Base-by-base conservation (phyloP, 2,113 vertebrate genomes). In the Panthera tigris region DNA sequence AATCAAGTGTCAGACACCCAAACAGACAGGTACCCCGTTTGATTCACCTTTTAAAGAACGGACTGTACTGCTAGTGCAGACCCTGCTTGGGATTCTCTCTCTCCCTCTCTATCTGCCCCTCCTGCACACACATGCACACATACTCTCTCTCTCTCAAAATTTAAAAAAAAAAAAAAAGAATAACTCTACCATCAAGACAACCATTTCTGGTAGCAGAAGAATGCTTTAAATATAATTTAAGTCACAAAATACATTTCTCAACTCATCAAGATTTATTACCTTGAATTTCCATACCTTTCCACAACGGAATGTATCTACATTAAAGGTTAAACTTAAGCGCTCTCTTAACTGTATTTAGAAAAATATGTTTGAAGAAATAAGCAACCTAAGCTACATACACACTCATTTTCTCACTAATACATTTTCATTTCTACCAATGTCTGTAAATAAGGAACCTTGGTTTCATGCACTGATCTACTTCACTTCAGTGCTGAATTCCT, bases 311-410 rank as follows among this genome's bases (percentile, higher is more conserved):
- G 87, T 76, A 93, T 23, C 23, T 85, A 39, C 12, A 55, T 78
- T 78, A 68, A 65, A 95, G 89, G 33, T 88, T 69, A 61, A 93
- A 65, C 80, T 71, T 74, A 71, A 92, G 36, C 14, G 61, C 36
- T 71, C 4, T 93, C n/a, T 89, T 86, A 88, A 16, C 23, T 31
- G 52, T 73, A 88, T 89, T 93, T 85, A 81, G 52, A 96, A 89
- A 79, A 95, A 23, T 13, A 63, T 63, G 52, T 89, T 57, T 97
- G 96, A 88, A 69, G 7, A 95, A 94, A 90, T 83, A 88, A 91
- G 76, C 94, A 82, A 88, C n/a, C 21, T 76, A 94, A 65, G 50
- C 68, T 82, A 61, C 23, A 83, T 65, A 80, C 41, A 91, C 61
- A 71, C 3, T 0, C 7, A 95, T 41, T 41, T 89, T 85, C 71